Percentiles rank a stretch among this genome's conserved stretches.
These are phyloP conservation scores for Siphlonurus alternatus DNA, from an alignment of 2,888 invertebrate species.

Conservation along the genomic window DNA sequence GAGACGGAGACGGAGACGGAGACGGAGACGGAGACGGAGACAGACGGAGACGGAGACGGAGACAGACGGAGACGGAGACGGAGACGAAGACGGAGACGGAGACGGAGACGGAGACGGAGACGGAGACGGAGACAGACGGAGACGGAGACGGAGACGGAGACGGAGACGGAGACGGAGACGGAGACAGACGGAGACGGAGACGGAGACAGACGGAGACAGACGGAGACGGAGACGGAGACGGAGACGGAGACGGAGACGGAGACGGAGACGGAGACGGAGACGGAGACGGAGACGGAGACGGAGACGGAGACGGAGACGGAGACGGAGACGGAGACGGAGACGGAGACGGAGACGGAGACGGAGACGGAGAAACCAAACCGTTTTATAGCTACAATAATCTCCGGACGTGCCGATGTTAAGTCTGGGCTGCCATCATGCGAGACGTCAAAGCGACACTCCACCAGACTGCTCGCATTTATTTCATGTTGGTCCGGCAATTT, in stretches of 20 bases:
- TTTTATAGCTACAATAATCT: too few species aligned
- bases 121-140: neutral
- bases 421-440: too few species aligned
- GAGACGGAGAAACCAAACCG: neutral
- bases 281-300: neutral
- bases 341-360: neutral
- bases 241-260: neutral
- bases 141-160: neutral
- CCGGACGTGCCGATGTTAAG: too few species aligned
- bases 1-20: neutral
- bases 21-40: neutral
- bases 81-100: neutral
- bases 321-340: neutral
- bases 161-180: neutral
- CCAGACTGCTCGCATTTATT: too few species aligned
- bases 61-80: neutral
- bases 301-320: neutral
- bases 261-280: neutral
- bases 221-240: neutral
- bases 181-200: neutral
- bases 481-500: too few species aligned
- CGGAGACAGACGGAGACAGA: neutral
- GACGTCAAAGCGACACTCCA: too few species aligned
- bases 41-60: neutral
- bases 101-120: neutral